Conservation (phyloP, 1,140 invertebrate genomes). For the Eriocheir sinensis region DNA sequence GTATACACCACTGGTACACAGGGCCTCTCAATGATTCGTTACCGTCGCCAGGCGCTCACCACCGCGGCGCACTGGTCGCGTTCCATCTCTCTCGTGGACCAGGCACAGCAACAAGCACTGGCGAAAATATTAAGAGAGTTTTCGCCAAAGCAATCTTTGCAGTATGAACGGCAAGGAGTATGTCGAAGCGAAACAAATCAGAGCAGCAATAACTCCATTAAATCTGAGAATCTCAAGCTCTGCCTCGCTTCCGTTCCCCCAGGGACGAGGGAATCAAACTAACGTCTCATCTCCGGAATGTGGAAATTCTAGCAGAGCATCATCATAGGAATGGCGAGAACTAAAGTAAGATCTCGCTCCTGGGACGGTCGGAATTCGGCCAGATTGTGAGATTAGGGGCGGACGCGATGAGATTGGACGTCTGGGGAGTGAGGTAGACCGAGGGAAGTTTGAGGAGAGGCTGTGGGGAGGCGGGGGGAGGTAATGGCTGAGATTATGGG, state of each 20-base stretch:
- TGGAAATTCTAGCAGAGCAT: not conserved
- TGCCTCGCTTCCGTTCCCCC: not conserved
- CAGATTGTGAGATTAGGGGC: not conserved
- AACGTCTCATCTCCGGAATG: not conserved
- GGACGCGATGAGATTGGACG: not conserved
- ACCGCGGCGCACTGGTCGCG: no score
- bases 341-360: not conserved
- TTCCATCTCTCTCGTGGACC: not conserved
- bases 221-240: not conserved
- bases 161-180: not conserved
- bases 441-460: not conserved
- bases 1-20: no score
- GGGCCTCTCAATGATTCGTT: no score
- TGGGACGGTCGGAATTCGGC: not conserved
- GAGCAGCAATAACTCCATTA: not conserved
- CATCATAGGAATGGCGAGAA: not conserved
- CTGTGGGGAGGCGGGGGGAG: not conserved
- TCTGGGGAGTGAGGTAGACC: not conserved
- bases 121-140: not conserved
- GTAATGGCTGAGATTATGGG: not conserved
- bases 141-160: not conserved
- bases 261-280: not conserved
- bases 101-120: not conserved
- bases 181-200: not conserved
- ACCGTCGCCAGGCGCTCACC: no score